Base-by-base conservation (phyloP, 1,140 invertebrate genomes). In the Heliothis subflexa region DNA sequence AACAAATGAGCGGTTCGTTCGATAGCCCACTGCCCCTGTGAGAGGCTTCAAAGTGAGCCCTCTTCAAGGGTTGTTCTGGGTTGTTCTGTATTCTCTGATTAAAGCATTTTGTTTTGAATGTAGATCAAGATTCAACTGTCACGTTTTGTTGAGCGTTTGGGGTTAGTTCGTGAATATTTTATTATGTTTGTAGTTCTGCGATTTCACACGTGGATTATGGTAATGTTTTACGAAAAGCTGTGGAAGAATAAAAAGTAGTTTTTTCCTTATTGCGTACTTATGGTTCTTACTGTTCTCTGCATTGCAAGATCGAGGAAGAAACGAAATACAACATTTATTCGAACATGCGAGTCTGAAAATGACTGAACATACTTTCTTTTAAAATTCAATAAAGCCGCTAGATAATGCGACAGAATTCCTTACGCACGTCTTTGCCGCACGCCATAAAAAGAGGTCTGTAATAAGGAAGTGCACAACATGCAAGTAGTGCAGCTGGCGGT, bases 21-120 rank as follows among this genome's bases (percentile, higher is more conserved):
- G 91, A 93, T 94, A 94, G 92, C 93, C 93, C 93, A 94, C 89
- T 94, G 93, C 93, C 93, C 93, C 93, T 94, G 89, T 94, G 86
- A 93, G 90, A 90, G 86, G 83, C 86, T 90, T 87, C 84, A 83
- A 86, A 89, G 85, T 86, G 85, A 89, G 85, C 85, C 85, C 85
- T 87, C 62, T 54, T 81, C 86, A 93, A 94, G 91, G 92, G 91
- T 91, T 91, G 89, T 88, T 82, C 81, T 88, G 91, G 92, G 91
- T 91, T 91, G 89, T 88, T 82, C 81, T 88, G 84, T 88, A 89
- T 91, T 89, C 83, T 86, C 83, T 86, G 84, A 89, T 89, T 85
- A 86, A 86, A 86, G 80, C 75, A 83, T 62, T 79, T 81, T 80
- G 81, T 78, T 78, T 87, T 84, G 81, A 84, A 83, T 83, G 81